Conservation (phyloP, 2,888 invertebrate genomes). For the Plagodis dolabraria region DNA sequence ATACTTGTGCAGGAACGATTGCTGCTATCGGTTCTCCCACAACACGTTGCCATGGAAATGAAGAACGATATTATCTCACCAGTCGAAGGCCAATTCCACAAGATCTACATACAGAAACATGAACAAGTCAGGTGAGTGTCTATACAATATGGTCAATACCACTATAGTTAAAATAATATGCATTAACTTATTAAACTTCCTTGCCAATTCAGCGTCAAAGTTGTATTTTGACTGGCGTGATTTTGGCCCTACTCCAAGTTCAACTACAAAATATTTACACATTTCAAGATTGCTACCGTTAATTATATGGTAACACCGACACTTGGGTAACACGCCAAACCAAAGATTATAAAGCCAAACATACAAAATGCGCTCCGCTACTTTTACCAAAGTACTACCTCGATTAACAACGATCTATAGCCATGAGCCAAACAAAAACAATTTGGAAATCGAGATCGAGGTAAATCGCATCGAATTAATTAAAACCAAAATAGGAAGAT, state of each 20-base stretch:
- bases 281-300: constrained; percentile 46
- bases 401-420: constrained; percentile 10
- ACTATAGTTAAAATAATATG: constrained; percentile 11
- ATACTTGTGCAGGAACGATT: constrained; percentile 88
- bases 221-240: constrained; percentile 55
- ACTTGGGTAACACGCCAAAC: not conserved
- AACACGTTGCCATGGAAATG: constrained; percentile 97
- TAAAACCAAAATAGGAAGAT: constrained; percentile 35
- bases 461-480: constrained; percentile 27
- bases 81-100: constrained; percentile 96
- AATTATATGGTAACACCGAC: not conserved
- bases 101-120: constrained; percentile 97
- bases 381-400: constrained; percentile 6
- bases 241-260: constrained; percentile 66
- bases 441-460: constrained; percentile 34
- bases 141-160: constrained; percentile 29
- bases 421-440: constrained; percentile 21
- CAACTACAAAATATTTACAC: constrained; percentile 50
- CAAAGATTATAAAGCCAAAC: constrained; percentile 5
- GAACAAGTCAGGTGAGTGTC: constrained; percentile 93
- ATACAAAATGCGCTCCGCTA: constrained; percentile 5
- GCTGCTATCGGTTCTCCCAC: constrained; percentile 93
- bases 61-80: constrained; percentile 96
- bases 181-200: constrained; percentile 15
- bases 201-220: constrained; percentile 50